Percentiles rank a stretch among this genome's conserved stretches.
Conservation (phyloP, 2,888 invertebrate genomes). For the Melanotus villosus region DNA sequence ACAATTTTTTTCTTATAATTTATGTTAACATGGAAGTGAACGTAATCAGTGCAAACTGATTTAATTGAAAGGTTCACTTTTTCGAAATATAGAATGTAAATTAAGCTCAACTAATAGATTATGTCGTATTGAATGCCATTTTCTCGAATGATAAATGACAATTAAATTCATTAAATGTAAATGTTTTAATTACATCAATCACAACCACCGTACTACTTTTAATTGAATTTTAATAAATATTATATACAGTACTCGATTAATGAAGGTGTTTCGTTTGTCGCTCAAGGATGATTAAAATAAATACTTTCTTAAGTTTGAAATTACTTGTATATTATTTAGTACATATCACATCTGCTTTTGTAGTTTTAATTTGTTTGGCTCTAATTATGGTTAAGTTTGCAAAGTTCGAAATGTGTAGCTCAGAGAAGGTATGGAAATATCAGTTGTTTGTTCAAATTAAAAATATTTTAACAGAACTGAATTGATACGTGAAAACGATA, state of each 20-base stretch:
- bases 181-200: slow-evolving; percentile 25
- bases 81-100: slow-evolving; percentile 14
- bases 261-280: not conserved
- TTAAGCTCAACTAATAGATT: not conserved
- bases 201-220: slow-evolving; percentile 10
- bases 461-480: too few species aligned
- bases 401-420: too few species aligned
- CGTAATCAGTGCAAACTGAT: slow-evolving; percentile 6
- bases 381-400: too few species aligned
- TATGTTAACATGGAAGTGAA: slow-evolving; percentile 15
- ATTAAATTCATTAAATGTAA: slow-evolving; percentile 21
- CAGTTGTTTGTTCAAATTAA: too few species aligned
- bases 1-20: slow-evolving; percentile 1
- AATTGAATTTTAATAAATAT: slow-evolving; percentile 24
- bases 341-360: too few species aligned
- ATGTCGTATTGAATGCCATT: slow-evolving; percentile 5
- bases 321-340: too few species aligned
- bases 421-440: too few species aligned
- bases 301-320: too few species aligned
- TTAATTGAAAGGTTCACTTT: slow-evolving; percentile 16
- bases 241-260: slow-evolving; percentile 2
- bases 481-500: too few species aligned
- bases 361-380: too few species aligned
- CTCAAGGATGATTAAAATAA: slow-evolving; percentile 21
- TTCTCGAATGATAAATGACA: slow-evolving; percentile 20